Evolutionary conservation across 2,888 invertebrate genomes (phyloP).

Genomic region (Drosophila macrospina): DNA sequence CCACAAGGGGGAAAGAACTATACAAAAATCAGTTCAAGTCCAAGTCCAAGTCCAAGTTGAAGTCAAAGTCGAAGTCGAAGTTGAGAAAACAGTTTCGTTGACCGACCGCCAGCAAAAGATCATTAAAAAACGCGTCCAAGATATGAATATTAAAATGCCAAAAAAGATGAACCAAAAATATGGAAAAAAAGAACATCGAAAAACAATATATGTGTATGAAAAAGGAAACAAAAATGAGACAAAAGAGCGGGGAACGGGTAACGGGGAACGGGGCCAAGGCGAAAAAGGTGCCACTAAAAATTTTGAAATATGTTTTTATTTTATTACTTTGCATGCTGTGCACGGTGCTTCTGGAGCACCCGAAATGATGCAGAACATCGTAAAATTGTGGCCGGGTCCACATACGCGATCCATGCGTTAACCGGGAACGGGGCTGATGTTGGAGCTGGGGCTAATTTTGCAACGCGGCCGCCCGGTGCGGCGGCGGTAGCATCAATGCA

Average conservation of each 20-base stretch:
- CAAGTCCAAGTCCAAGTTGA: background rate
- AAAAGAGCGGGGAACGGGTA: constrained; percentile 30
- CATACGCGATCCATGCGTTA: constrained; percentile 1
- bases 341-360: constrained; percentile 79
- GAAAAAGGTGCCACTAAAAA: constrained; percentile 80
- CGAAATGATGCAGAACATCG: constrained; percentile 75
- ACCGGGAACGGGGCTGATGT: background rate
- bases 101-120: constrained; percentile 73
- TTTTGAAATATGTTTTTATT: constrained; percentile 82
- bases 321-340: constrained; percentile 80
- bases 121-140: constrained; percentile 73
- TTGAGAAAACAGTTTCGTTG: constrained; percentile 60
- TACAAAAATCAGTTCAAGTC: constrained; percentile 42
- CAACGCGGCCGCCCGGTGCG: constrained; percentile 74
- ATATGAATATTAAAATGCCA: constrained; percentile 78
- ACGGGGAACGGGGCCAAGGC: constrained; percentile 19
- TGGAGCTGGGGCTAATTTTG: constrained; percentile 71
- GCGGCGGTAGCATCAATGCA: constrained; percentile 73
- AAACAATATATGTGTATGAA: background rate
- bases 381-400: constrained; percentile 50
- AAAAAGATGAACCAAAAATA: constrained; percentile 26
- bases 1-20: background rate
- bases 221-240: constrained; percentile 33
- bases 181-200: constrained; percentile 10
- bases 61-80: constrained; percentile 30